These are phyloP conservation scores for Scolopax mira DNA, from an alignment of 2,113 vertebrate genomes.

Conservation along the genomic window DNA sequence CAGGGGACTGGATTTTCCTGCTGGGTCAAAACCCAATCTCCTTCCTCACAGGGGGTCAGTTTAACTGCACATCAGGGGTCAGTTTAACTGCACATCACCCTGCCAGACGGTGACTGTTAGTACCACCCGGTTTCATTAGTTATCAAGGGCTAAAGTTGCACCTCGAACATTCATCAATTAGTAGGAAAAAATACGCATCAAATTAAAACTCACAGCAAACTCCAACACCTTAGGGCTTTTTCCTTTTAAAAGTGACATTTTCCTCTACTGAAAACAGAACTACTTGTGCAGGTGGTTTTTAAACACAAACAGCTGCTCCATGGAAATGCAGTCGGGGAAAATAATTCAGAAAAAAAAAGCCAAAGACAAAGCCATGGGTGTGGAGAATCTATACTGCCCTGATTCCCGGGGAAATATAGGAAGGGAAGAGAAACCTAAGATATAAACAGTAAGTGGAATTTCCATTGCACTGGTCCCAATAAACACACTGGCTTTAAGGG, in stretches of 20 bases:
- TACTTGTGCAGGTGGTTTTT: slow-evolving; percentile 76
- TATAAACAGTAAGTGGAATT: slow-evolving; percentile 71
- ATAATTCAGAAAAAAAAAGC: slow-evolving; percentile 25
- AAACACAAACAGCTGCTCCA: slow-evolving; percentile 77
- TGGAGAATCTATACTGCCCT: slow-evolving; percentile 47
- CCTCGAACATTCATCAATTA: slow-evolving; percentile 71
- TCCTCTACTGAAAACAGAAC: slow-evolving; percentile 74
- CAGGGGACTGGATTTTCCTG: slow-evolving; percentile 27
- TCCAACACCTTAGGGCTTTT: slow-evolving; percentile 71
- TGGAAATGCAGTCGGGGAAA: slow-evolving; percentile 64
- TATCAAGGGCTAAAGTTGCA: slow-evolving; percentile 69
- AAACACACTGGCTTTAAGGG: slow-evolving; percentile 60
- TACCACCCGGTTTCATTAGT: slow-evolving; percentile 62
- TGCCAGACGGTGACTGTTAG: slow-evolving; percentile 46
- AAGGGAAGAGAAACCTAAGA: slow-evolving; percentile 51
- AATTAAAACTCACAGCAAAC: slow-evolving; percentile 72
- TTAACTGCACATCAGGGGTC: slow-evolving; percentile 20
- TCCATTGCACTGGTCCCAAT: slow-evolving; percentile 58
- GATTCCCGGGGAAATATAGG: slow-evolving; percentile 44
- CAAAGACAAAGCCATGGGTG: slow-evolving; percentile 61
- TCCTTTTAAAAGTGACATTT: slow-evolving; percentile 76
- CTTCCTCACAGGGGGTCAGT: slow-evolving; percentile 29
- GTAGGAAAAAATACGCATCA: slow-evolving; percentile 73
- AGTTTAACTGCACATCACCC: slow-evolving; percentile 18
- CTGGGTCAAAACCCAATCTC: slow-evolving; percentile 53